Base-by-base conservation (phyloP, 1,140 invertebrate species). In the Diachasmimorpha longicaudata region DNA sequence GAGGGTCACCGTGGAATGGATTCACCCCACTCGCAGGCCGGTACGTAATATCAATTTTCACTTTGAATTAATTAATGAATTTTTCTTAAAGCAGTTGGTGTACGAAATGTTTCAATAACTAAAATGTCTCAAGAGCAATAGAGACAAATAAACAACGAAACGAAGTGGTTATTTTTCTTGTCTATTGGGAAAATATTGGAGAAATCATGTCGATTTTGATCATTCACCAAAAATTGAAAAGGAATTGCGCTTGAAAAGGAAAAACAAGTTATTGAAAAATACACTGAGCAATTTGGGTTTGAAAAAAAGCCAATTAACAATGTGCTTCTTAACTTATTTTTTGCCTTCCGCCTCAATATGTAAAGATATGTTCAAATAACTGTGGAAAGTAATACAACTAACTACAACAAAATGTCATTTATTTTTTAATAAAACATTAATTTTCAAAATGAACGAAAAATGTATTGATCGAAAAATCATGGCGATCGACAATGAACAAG, bases 1-100 rank as follows among this genome's bases (percentile, higher is more conserved):
- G 87, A 89, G 72, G 85, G 84, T 46, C 87, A 87, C 76, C 87
- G 88, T 76, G 85, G 86, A 80, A 87, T 89, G 85, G 88, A 89
- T 58, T 89, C 87, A 0, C 88, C 88, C 70, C 88, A 89, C 79
- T 89, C 88, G 74, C 88, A 89, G 84, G 89, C 88, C 74, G 88
- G 88, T 89, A 89, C 78, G 85, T 84, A 67, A 16, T 10, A 10
- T 55, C n/a, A 42, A 21, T 25, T 75, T 42, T 36, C n/a, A 13
- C n/a, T n/a, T n/a, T n/a, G n/a, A n/a, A n/a, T n/a, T n/a, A n/a
- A n/a, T n/a, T n/a, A n/a, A n/a, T n/a, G n/a, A n/a, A n/a, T n/a
- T n/a, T n/a, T n/a, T n/a, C n/a, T n/a, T n/a, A n/a, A n/a, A n/a
- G n/a, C n/a, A n/a, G 31, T 31, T 31, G 31, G 31, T 2, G 31